Percentiles rank a stretch among this genome's conserved stretches.
phyloP scores from a whole-genome alignment of 2,113 vertebrate genomes.

The Turnix velox region DNA sequence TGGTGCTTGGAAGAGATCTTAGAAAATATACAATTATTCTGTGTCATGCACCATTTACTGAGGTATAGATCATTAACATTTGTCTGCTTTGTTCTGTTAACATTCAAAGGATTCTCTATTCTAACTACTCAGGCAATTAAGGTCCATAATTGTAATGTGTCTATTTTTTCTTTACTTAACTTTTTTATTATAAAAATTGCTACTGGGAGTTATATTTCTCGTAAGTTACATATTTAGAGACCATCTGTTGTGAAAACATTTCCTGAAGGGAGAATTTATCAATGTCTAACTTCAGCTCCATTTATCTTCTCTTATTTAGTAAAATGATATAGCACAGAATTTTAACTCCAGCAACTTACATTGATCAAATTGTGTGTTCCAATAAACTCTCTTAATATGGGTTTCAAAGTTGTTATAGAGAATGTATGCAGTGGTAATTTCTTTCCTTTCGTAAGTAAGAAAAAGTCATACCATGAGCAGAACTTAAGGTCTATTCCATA shows the following conservation, averaged over 20 bases:
- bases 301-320: slow-evolving; percentile 7
- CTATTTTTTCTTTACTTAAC: neutral
- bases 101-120: slow-evolving; percentile 24
- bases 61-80: slow-evolving; percentile 22
- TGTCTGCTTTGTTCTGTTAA: slow-evolving; percentile 19
- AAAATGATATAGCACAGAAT: neutral
- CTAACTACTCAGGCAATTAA: neutral
- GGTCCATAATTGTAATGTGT: slow-evolving; percentile 9
- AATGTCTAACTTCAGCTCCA: neutral
- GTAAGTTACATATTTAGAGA: slow-evolving; percentile 30
- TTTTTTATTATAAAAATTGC: slow-evolving; percentile 27
- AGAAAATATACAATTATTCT: slow-evolving; percentile 5
- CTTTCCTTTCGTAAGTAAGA: neutral
- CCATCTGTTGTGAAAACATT: slow-evolving; percentile 33
- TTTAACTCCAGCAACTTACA: neutral
- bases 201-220: slow-evolving; percentile 1
- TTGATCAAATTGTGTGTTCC: neutral
- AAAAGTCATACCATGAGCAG: neutral
- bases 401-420: neutral
- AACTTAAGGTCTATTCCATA: neutral
- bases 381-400: neutral
- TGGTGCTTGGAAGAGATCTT: neutral
- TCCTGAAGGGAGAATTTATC: slow-evolving; percentile 14
- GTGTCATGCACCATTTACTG: neutral
- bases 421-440: neutral